Conservation (phyloP, 1,140 invertebrate genomes). For the Drosophila mauritiana region DNA sequence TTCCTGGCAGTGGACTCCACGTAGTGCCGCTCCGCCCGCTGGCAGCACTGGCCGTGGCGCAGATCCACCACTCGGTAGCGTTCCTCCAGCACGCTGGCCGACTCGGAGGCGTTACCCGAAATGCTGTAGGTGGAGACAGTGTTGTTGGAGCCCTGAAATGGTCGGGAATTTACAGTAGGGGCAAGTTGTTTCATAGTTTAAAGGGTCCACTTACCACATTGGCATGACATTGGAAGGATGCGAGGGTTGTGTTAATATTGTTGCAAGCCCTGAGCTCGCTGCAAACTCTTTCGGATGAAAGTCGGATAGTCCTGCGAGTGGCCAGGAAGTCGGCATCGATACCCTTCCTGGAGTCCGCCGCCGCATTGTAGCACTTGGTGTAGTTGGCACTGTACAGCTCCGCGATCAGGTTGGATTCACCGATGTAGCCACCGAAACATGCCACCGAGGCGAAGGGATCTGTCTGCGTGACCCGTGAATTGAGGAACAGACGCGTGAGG, state of each 20-base stretch:
- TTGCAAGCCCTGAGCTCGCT: conserved; percentile 45
- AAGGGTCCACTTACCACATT: conserved; percentile 47
- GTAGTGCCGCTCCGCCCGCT: conserved; percentile 62
- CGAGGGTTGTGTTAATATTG: conserved; percentile 54
- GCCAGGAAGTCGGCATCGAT: conserved; percentile 64
- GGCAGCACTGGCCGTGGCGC: conserved; percentile 62
- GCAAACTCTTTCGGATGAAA: conserved; percentile 51
- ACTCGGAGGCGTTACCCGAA: conserved; percentile 76
- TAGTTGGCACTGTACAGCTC: conserved; percentile 67
- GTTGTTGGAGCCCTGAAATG: conserved; percentile 68
- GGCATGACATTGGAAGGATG: conserved; percentile 71
- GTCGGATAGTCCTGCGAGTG: conserved; percentile 50
- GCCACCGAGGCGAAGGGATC: conserved; percentile 66
- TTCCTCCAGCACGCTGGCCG: conserved; percentile 65
- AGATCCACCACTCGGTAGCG: conserved; percentile 75
- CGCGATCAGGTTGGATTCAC: conserved; percentile 64
- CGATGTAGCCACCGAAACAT: conserved; percentile 79
- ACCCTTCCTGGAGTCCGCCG: conserved; percentile 43
- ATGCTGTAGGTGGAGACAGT: conserved; percentile 74
- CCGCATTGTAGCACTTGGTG: conserved; percentile 36
- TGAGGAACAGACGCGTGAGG: conserved; percentile 69
- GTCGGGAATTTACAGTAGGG: not conserved
- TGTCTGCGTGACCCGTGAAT: conserved; percentile 59
- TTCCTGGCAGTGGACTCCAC: conserved; percentile 65
- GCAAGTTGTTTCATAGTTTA: too few species aligned